Evolutionary conservation across 2,888 invertebrate genomes (phyloP), one percentile per base, ranked within the genome.

Genomic region (Tridacna crocea): DNA sequence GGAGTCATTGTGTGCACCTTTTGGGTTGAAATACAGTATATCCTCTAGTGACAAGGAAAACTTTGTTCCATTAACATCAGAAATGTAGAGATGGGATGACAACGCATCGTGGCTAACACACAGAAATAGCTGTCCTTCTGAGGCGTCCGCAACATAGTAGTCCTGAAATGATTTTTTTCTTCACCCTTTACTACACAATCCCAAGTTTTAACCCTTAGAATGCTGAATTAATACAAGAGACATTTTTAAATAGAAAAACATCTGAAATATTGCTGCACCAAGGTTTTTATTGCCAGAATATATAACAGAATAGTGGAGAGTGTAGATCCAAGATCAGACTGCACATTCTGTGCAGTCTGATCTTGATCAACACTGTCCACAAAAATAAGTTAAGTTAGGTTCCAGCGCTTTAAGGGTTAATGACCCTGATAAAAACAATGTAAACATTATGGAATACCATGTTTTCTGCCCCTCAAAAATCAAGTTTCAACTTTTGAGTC

Each of bases 61-160:
- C 91, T 96, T 96, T 90, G 96, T 96, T 84, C 96, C 96, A 46
- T 94, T 96, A 79, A 96, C 95, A 88, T 96, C 97, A 0, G 98
- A 97, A 74, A 98, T 96, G 92, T 98, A 98, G 78, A 98, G 95
- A 94, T 98, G 96, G 6, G 97, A 96, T 27, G 96, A 93, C 19
- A 96, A 96, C 83, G 96, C 96, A 94, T 98, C 97, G 94, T 98
- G 97, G 93, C 97, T 96, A 75, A 97, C 97, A 90, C 97, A 97
- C 85, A 98, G 96, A 93, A 98, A 96, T 85, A 95, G 94, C 87
- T 94, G 94, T 46, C 96, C 96, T 89, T 97, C 97, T 0, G 97
- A 96, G 19, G 98, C 97, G 93, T 98, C 98, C 0, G 97, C 97
- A 73, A 98, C 96, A 93, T 97, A 97, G 94, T 97, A 98, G 93